Evolutionary conservation across 2,888 invertebrate genomes (phyloP), one percentile per base, ranked within the genome.

Genomic region (Sesamia inferens): DNA sequence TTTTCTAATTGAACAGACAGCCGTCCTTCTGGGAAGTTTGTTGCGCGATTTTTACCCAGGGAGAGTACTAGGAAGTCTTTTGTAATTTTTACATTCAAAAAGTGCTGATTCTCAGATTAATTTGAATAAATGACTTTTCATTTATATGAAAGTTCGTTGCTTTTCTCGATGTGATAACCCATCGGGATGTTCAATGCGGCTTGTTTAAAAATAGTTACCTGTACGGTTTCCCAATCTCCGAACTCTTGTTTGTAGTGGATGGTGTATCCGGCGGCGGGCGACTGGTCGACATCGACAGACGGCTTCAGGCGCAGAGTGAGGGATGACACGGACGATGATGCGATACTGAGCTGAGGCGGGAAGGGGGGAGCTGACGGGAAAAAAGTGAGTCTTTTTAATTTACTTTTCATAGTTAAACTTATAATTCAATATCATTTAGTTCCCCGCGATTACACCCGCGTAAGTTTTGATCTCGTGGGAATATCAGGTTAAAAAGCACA

Each of bases 191-290:
- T 31, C 3, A 2, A 31, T 8, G 19, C 19, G 10, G 19, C 19
- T 51, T 19, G 51, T 51, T 8, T 51, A 19, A 19, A 31, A 58
- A 31, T 19, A 31, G 58, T 58, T 68, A 97, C 96, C 95, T 98
- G 98, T 76, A 98, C 97, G 13, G 98, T 98, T 94, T 98, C 98
- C 99, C 99, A 99, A 90, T 99, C 98, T 24, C 99, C 99, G 90
- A 99, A 99, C 93, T 99, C 99, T 71, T 99, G 99, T 92, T 99
- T 99, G 96, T 98, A 99, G 91, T 98, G 98, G 81, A 99, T 97
- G 47, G 98, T 98, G 94, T 99, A 99, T 0, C 99, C 99, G 87
- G 98, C 98, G 82, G 99, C 97, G n/a, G 98, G 98, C 54, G 98
- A 98, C 62, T 97, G 97, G 90, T 98, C 98, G 19, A 97, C 97